These are phyloP conservation scores for Hyperoplus lanceolatus DNA, from an alignment of 2,797 vertebrate genomes.

Conservation along the genomic window DNA sequence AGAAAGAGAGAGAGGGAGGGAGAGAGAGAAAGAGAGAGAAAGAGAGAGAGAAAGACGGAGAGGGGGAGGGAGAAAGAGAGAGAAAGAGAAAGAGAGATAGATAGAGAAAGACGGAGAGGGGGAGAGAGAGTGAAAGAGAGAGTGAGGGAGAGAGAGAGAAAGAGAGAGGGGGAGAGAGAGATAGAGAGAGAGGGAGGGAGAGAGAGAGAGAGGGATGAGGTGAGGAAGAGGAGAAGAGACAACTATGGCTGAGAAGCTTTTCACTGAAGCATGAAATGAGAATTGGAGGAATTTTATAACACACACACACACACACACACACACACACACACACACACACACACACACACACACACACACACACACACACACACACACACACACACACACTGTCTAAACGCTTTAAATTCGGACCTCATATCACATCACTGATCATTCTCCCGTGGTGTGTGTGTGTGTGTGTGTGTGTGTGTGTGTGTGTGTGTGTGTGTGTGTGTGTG, in stretches of 20 bases:
- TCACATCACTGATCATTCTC: background rate
- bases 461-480: background rate
- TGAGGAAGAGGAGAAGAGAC: slow-evolving; percentile 21
- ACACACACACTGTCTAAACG: slow-evolving; percentile 1
- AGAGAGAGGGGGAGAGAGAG: background rate
- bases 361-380: no score
- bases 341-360: no score
- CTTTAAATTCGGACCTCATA: slow-evolving; percentile 9
- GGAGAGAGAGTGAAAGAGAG: background rate
- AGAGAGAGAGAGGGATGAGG: background rate
- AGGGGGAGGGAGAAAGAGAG: background rate
- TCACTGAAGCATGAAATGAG: slow-evolving; percentile 66
- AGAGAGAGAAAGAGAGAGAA: no score
- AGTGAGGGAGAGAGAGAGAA: background rate
- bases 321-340: background rate
- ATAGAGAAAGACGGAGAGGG: background rate
- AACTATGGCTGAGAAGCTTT: slow-evolving; percentile 15
- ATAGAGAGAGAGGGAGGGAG: background rate
- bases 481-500: background rate
- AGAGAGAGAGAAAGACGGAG: background rate
- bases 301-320: slow-evolving; percentile 11
- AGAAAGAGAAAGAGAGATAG: background rate
- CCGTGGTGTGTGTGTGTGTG: background rate
- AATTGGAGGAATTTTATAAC: slow-evolving; percentile 35
- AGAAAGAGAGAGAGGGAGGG: no score